A percentile compares a stretch with the other conserved stretches of the same genome.
These are phyloP conservation scores for Oryzias woworae DNA, from an alignment of 2,113 vertebrate species.

Conservation along the genomic window DNA sequence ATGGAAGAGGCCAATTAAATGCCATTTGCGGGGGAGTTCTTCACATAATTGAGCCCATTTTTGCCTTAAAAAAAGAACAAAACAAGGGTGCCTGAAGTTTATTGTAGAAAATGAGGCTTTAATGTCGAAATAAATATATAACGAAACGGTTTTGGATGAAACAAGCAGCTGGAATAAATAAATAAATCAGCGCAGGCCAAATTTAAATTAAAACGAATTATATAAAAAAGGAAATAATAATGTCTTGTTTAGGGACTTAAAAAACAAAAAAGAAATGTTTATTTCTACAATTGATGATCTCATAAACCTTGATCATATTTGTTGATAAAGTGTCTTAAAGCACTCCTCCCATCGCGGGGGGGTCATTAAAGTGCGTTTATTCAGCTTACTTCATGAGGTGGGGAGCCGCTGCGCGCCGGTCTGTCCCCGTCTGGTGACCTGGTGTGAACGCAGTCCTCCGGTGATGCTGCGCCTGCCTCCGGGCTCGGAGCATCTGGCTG, in stretches of 20 bases:
- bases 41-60: constrained; percentile 39
- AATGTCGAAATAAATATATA: neutral
- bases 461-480: constrained; percentile 38
- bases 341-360: constrained; percentile 19
- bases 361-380: constrained; percentile 55
- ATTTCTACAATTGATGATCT: neutral
- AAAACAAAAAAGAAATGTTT: too few relatives aligned
- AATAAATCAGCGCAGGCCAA: too few relatives aligned
- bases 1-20: constrained; percentile 63
- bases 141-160: neutral
- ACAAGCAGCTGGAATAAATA: too few relatives aligned
- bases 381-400: constrained; percentile 72
- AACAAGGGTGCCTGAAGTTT: neutral
- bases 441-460: constrained; percentile 47
- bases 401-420: constrained; percentile 69
- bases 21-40: constrained; percentile 49
- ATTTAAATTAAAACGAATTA: too few relatives aligned
- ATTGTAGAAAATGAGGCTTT: neutral
- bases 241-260: too few relatives aligned
- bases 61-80: neutral
- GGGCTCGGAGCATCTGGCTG: constrained; percentile 49
- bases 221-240: too few relatives aligned
- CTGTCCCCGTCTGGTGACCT: constrained; percentile 70
- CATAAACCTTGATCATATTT: constrained; percentile 21
- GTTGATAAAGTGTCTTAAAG: constrained; percentile 24